phyloP scores from a whole-genome alignment of 2,888 invertebrate genomes.

The Punctoribates punctum region DNA sequence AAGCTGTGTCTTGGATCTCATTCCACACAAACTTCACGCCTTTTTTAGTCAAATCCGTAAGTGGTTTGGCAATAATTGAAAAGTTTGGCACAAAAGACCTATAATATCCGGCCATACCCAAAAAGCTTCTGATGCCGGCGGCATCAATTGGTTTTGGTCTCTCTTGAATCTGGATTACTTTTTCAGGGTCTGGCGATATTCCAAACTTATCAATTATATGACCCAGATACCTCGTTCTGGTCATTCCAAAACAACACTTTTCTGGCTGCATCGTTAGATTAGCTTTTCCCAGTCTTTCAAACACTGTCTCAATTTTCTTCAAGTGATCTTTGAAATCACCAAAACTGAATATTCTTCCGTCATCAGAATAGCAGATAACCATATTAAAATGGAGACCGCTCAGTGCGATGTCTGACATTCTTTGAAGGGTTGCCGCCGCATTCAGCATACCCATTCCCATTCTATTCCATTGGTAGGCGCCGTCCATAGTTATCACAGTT shows the following conservation, averaged over 20 bases:
- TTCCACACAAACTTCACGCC: conserved; percentile 17
- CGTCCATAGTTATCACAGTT: conserved; percentile 25
- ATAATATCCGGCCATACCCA: conserved; percentile 21
- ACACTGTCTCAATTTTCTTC: conserved; percentile 35
- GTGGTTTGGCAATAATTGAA: conserved; percentile 2
- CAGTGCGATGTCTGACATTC: conserved; percentile 2
- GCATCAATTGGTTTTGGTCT: neutral
- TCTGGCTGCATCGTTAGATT: conserved; percentile 40
- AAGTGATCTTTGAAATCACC: conserved; percentile 29
- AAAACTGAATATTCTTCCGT: neutral
- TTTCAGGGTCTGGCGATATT: neutral
- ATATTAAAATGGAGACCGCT: neutral
- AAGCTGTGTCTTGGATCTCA: neutral
- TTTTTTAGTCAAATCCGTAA: neutral
- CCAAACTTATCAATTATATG: conserved; percentile 44
- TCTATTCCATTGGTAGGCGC: neutral
- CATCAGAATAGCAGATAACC: conserved; percentile 27
- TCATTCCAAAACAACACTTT: conserved; percentile 38
- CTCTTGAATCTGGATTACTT: neutral
- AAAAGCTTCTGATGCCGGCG: neutral
- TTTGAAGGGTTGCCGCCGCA: conserved; percentile 23
- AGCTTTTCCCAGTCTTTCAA: conserved; percentile 35
- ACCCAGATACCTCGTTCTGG: conserved; percentile 44
- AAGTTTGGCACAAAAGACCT: neutral
- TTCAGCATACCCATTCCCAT: conserved; percentile 12